Evolutionary conservation across 2,113 vertebrate genomes (phyloP).

Genomic region (Gavialis gangeticus): DNA sequence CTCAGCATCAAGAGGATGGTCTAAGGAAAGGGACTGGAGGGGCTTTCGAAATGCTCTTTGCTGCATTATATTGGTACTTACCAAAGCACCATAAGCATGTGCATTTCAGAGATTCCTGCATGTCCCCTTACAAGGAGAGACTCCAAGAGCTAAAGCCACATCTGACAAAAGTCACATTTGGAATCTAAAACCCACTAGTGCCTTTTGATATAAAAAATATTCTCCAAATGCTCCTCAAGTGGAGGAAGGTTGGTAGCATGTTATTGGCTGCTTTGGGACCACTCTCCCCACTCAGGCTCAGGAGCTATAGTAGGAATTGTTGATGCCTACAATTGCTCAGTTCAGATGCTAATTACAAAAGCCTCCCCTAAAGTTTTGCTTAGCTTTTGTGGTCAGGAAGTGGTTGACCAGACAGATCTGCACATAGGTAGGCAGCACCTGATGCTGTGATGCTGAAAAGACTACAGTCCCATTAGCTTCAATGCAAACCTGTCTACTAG

Average conservation of each 20-base stretch:
- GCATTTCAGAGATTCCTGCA: not conserved
- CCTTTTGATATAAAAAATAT: not conserved
- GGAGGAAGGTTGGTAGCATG: not conserved
- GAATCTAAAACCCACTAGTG: not conserved
- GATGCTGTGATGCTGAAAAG: accelerated
- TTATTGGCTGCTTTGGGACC: not conserved
- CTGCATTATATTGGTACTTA: not conserved
- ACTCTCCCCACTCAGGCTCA: not conserved
- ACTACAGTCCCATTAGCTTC: accelerated
- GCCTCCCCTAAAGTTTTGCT: not conserved
- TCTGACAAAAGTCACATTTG: not conserved
- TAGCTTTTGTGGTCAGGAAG: not conserved
- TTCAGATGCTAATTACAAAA: not conserved
- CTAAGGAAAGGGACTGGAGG: not conserved
- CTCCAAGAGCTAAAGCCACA: not conserved
- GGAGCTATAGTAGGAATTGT: not conserved
- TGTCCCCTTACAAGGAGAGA: not conserved
- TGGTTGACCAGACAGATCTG: not conserved
- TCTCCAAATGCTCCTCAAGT: not conserved
- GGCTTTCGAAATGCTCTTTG: not conserved
- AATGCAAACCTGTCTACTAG: no score
- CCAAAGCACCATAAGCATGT: not conserved
- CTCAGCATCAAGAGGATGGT: accelerated
- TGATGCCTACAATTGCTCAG: not conserved
- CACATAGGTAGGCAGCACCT: not conserved